phyloP scores from a whole-genome alignment of 2,113 vertebrate genomes.

The Sinocyclocheilus anophthalmus region DNA sequence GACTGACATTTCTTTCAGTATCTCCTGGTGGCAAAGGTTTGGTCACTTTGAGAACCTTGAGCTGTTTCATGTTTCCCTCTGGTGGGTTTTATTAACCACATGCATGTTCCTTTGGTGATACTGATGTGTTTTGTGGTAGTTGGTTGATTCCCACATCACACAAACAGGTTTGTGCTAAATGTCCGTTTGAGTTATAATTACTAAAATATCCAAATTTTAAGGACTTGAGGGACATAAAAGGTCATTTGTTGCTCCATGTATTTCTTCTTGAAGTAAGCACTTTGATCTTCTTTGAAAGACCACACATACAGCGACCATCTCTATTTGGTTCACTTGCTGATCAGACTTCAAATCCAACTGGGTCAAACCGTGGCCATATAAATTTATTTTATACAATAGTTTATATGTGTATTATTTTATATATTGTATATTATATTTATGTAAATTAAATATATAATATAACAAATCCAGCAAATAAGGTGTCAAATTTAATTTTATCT shows the following conservation, averaged over 20 bases:
- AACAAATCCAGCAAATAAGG: no score
- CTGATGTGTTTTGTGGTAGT: constrained; percentile 39
- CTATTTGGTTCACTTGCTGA: neutral
- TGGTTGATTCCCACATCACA: constrained; percentile 29
- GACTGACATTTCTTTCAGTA: neutral
- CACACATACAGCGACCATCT: neutral
- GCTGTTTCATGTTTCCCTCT: constrained; percentile 25
- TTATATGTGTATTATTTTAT: no score
- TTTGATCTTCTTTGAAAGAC: neutral
- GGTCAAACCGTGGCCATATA: no score
- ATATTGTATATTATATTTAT: no score
- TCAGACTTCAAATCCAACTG: no score
- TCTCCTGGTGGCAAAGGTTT: neutral
- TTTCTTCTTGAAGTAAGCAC: constrained; percentile 3
- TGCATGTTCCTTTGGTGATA: constrained; percentile 38
- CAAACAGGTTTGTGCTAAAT: constrained; percentile 19
- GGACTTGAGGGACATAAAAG: neutral
- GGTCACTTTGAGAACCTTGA: constrained; percentile 6
- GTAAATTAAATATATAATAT: no score
- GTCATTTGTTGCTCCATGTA: neutral
- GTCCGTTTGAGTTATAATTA: constrained; percentile 19
- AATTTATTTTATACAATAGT: no score
- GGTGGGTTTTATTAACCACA: constrained; percentile 31
- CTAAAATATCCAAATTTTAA: neutral
- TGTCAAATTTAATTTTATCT: no score